phyloP scores from a whole-genome alignment of 2,888 invertebrate species.

The Disparrhopalites patrizii region DNA sequence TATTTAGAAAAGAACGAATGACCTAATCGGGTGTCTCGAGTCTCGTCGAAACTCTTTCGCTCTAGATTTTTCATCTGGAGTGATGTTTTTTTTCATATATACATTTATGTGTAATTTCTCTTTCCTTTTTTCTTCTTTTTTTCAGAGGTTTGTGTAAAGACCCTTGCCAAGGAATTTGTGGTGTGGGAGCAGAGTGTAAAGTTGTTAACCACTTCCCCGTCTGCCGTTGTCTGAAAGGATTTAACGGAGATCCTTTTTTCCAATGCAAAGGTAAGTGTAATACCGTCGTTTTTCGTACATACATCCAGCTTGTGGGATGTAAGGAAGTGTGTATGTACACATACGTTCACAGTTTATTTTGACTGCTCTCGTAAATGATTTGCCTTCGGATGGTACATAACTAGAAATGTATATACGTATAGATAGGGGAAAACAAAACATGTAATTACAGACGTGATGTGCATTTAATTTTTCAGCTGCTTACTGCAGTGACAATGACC shows the following conservation, averaged over 20 bases:
- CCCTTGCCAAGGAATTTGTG: conserved; percentile 48
- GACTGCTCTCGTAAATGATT: too few species aligned
- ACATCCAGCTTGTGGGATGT: too few species aligned
- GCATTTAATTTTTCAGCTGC: conserved; percentile 34
- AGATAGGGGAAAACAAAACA: neutral
- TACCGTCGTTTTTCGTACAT: too few species aligned
- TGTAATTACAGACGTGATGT: neutral
- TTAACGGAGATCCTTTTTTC: conserved; percentile 48
- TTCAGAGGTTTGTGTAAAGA: conserved; percentile 45
- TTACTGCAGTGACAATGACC: conserved; percentile 46
- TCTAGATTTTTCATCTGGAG: too few species aligned
- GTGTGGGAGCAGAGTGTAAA: conserved; percentile 41
- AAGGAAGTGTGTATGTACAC: neutral
- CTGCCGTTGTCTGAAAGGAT: conserved; percentile 47
- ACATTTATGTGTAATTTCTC: too few species aligned
- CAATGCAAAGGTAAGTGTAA: conserved; percentile 44
- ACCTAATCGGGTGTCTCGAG: conserved; percentile 2
- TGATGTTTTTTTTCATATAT: neutral
- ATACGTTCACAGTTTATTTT: too few species aligned
- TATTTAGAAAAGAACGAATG: neutral
- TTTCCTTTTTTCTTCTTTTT: too few species aligned
- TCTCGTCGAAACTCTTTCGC: too few species aligned
- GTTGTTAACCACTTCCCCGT: conserved; percentile 48
- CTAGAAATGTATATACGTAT: neutral
- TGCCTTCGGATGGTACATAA: neutral